Percentiles rank a stretch among this genome's conserved stretches.
Evolutionary conservation across 2,113 vertebrate species (phyloP).

Genomic region (Romanogobio albipinnatus): DNA sequence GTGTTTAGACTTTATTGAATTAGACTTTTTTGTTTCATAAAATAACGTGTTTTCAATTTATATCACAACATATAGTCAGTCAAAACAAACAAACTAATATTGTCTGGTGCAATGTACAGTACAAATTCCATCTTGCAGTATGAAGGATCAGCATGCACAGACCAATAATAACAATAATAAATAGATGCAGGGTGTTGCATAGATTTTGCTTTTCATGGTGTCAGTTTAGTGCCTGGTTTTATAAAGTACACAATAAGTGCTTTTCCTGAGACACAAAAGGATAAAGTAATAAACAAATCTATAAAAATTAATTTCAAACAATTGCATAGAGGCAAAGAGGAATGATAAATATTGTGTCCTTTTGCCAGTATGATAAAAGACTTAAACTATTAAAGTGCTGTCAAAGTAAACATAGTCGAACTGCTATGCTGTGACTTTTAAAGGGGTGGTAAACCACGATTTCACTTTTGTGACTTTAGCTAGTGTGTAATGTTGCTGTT

Average conservation of each 20-base stretch:
- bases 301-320: not conserved
- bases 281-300: not conserved
- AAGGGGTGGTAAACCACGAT: too few species aligned
- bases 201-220: not conserved
- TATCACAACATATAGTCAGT: not conserved
- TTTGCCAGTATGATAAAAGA: not conserved
- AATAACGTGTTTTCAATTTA: not conserved
- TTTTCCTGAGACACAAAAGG: not conserved
- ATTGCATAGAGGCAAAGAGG: not conserved
- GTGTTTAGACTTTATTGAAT: slow-evolving; percentile 12
- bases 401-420: not conserved
- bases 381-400: slow-evolving; percentile 15
- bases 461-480: too few species aligned
- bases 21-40: not conserved
- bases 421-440: not conserved
- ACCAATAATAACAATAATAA: not conserved
- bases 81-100: not conserved
- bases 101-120: not conserved
- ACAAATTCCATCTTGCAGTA: not conserved
- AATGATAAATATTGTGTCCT: not conserved
- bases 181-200: not conserved
- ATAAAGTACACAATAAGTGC: slow-evolving; percentile 1
- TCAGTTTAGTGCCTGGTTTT: not conserved
- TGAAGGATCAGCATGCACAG: not conserved
- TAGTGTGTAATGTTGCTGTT: too few species aligned